Base-by-base conservation (phyloP, 2,888 invertebrate species). In the Tortrix viridana region DNA sequence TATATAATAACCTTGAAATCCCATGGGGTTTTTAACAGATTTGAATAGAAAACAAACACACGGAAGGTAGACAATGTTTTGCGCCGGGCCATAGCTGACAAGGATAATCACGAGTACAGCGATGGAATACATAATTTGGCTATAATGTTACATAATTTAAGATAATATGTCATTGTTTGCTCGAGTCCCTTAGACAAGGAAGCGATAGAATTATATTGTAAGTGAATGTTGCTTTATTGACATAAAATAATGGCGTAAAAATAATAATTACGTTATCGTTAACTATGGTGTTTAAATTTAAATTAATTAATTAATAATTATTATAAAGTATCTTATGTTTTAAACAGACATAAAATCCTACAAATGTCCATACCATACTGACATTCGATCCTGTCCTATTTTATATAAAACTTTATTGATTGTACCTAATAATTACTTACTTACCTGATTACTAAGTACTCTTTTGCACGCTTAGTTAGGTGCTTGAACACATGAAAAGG, bases 71-170 rank as follows among this genome's bases (percentile, higher is more conserved):
- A 52, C 44, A 44, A 26, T 44, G 56, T 52, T 18, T 44, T 48
- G 32, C 41, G 26, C 48, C 16, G 38, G 22, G 37, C 75, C 73
- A 69, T 77, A 76, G 57, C 54, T 57, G 74, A 73, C 80, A 79
- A 82, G 81, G 82, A 74, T 80, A 81, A 81, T 75, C 65, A 71
- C 54, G 53, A 32, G 32, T 22, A 65, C 78, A 72, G 73, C 73
- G 69, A 73, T 71, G 65, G 77, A 76, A 80, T 81, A 71, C 66
- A 55, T 77, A 78, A 75, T 74, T 71, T 61, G 71, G 65, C 68
- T 65, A 69, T 63, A 58, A 58, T 52, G 63, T 63, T 63, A 57
- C 23, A 57, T 58, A 53, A 63, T 62, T 57, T 62, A 19, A 62
- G 37, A 62, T 61, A 61, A 61, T 61, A 56, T 52, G 50, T 52